Percentiles rank a stretch among this genome's conserved stretches.
Evolutionary conservation across 2,888 invertebrate genomes (phyloP).

Genomic region (Nemotelus pantherinus): DNA sequence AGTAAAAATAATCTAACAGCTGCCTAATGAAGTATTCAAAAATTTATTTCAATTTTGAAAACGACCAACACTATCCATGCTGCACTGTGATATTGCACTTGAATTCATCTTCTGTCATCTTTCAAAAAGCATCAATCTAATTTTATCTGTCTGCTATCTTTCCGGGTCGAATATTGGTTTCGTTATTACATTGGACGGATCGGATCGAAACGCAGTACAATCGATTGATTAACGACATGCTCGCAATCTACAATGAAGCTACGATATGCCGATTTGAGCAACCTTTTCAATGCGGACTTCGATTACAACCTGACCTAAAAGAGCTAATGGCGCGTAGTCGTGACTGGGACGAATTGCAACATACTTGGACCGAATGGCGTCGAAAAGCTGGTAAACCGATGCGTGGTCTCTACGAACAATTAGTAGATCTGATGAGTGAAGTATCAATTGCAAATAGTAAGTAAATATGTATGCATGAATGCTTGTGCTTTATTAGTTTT

Average conservation of each 20-base stretch:
- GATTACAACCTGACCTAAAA: slow-evolving; percentile 81
- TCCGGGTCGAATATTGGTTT: neutral
- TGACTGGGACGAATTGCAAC: slow-evolving; percentile 89
- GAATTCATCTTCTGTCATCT: no score
- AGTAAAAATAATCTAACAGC: no score
- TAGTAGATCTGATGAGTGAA: slow-evolving; percentile 81
- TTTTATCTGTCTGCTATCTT: neutral
- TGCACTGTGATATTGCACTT: no score
- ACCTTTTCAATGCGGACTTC: slow-evolving; percentile 82
- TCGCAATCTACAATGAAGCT: slow-evolving; percentile 85
- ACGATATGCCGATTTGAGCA: slow-evolving; percentile 86
- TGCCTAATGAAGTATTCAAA: no score
- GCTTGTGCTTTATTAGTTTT: no score
- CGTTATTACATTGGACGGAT: neutral
- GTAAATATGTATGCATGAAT: slow-evolving; percentile 57
- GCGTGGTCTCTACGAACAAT: slow-evolving; percentile 81
- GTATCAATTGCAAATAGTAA: slow-evolving; percentile 83
- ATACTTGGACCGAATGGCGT: slow-evolving; percentile 91
- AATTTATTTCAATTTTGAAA: no score
- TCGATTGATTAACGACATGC: slow-evolving; percentile 87
- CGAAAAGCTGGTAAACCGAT: slow-evolving; percentile 83
- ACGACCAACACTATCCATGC: no score
- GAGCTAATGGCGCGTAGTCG: slow-evolving; percentile 81
- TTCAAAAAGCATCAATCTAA: no score
- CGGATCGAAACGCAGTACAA: slow-evolving; percentile 73